Percentiles rank a stretch among this genome's conserved stretches.
Evolutionary conservation across 92 coral and sea anemone genomes (phyloP).

Genomic region (Zoanthus solanderi): DNA sequence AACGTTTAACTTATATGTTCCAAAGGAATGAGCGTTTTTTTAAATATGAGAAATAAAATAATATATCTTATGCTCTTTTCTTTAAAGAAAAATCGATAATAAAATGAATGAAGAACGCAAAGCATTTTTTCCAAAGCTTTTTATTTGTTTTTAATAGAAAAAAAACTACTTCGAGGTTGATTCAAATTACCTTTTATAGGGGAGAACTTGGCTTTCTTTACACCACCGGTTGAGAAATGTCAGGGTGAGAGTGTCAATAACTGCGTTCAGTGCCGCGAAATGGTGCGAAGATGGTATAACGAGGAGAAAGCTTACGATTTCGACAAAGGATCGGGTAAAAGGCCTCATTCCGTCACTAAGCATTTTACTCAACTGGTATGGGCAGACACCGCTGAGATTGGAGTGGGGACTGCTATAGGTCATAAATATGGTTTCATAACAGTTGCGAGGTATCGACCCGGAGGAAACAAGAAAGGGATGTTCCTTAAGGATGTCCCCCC

Average conservation of each 20-base stretch:
- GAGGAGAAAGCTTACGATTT: slow-evolving; percentile 87
- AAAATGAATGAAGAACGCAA: no score
- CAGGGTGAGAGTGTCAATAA: slow-evolving; percentile 79
- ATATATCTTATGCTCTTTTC: no score
- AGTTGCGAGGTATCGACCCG: slow-evolving; percentile 94
- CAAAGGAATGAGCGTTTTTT: no score
- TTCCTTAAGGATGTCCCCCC: slow-evolving; percentile 86
- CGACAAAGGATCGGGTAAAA: slow-evolving; percentile 73
- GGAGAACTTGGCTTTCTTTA: slow-evolving; percentile 95
- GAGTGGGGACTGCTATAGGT: slow-evolving; percentile 96
- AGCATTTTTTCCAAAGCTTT: no score
- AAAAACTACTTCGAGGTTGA: no score
- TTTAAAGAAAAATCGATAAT: no score
- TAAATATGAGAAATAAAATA: no score
- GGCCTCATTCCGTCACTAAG: slow-evolving; percentile 65
- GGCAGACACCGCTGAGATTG: slow-evolving; percentile 92
- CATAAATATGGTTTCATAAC: slow-evolving; percentile 92
- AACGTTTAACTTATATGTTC: no score
- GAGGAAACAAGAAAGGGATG: slow-evolving; percentile 72
- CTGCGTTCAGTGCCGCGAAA: slow-evolving; percentile 89
- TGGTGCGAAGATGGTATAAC: slow-evolving; percentile 97
- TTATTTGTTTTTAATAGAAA: no score
- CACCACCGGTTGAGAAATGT: slow-evolving; percentile 85
- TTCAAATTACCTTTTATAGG: slow-evolving; percentile 49
- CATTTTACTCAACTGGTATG: slow-evolving; percentile 94